Evolutionary conservation across 2,888 invertebrate species (phyloP).

Genomic region (Caenorhabditis doughertyi): DNA sequence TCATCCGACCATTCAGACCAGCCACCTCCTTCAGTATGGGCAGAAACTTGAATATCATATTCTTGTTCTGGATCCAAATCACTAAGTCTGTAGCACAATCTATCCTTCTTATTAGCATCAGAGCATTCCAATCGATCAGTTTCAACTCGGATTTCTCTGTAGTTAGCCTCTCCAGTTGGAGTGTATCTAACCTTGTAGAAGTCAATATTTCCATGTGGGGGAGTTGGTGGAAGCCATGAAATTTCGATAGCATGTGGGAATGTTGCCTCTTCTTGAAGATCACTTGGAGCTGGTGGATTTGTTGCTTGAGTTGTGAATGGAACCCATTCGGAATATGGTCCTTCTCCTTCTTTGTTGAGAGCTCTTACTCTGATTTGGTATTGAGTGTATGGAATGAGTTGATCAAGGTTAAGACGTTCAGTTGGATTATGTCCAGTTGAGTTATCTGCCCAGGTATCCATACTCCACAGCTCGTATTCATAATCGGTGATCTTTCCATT

Average conservation of each 20-base stretch:
- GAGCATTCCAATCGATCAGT: constrained; percentile 81
- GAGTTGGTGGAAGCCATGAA: constrained; percentile 81
- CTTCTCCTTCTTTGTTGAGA: constrained; percentile 79
- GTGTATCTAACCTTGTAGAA: constrained; percentile 82
- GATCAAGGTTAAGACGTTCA: constrained; percentile 79
- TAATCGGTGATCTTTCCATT: constrained; percentile 82
- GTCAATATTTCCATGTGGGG: constrained; percentile 82
- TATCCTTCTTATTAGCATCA: constrained; percentile 76
- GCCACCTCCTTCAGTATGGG: constrained; percentile 82
- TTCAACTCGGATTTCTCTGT: constrained; percentile 79
- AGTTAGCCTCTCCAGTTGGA: constrained; percentile 74
- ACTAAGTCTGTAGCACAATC: constrained; percentile 82
- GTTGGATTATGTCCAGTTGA: constrained; percentile 71
- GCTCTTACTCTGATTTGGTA: constrained; percentile 82
- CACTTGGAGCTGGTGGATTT: constrained; percentile 80
- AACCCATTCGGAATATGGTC: constrained; percentile 81
- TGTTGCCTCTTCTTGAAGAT: constrained; percentile 79
- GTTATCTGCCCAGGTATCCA: constrained; percentile 80
- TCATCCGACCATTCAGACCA: constrained; percentile 82
- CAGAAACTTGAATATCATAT: constrained; percentile 81
- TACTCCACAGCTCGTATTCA: constrained; percentile 80
- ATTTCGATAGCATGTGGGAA: constrained; percentile 82
- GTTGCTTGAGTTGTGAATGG: constrained; percentile 80
- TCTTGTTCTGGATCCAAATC: constrained; percentile 82
- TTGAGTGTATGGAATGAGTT: constrained; percentile 81